phyloP scores from a whole-genome alignment of 1,140 invertebrate species.

The Mamestra configurata region DNA sequence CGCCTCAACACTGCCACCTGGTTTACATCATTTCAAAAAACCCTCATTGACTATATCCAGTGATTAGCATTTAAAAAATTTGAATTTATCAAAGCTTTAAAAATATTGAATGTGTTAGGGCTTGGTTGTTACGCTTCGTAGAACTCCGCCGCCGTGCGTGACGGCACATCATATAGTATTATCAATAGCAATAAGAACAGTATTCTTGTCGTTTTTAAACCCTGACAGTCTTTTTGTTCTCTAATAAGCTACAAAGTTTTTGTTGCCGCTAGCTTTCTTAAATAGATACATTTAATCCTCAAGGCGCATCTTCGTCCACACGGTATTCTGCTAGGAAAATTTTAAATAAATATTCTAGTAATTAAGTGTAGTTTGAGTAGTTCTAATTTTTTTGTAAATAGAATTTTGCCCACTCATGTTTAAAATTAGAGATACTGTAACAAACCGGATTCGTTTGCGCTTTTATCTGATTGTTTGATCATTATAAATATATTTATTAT shows the following conservation, averaged over 20 bases:
- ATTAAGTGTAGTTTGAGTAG: no score
- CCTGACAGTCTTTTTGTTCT: no score
- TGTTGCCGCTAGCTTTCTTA: no score
- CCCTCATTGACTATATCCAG: no score
- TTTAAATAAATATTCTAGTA: no score
- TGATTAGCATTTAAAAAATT: constrained; percentile 8
- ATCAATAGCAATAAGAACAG: constrained; percentile 30
- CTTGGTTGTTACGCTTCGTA: background rate
- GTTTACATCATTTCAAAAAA: no score
- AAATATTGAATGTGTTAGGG: constrained; percentile 9
- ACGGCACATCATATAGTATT: constrained; percentile 4
- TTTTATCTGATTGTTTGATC: background rate
- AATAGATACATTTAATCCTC: no score
- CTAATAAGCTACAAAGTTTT: no score
- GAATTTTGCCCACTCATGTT: background rate
- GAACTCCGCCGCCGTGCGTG: background rate
- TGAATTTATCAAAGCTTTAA: constrained; percentile 26
- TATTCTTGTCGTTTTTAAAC: background rate
- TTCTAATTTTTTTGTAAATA: background rate
- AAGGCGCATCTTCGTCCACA: no score
- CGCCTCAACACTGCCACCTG: no score
- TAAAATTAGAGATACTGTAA: background rate
- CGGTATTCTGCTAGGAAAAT: no score
- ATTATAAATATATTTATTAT: background rate
- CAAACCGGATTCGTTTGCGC: background rate